phyloP scores from a whole-genome alignment of 2,888 invertebrate genomes.

The Quadriops clusia region DNA sequence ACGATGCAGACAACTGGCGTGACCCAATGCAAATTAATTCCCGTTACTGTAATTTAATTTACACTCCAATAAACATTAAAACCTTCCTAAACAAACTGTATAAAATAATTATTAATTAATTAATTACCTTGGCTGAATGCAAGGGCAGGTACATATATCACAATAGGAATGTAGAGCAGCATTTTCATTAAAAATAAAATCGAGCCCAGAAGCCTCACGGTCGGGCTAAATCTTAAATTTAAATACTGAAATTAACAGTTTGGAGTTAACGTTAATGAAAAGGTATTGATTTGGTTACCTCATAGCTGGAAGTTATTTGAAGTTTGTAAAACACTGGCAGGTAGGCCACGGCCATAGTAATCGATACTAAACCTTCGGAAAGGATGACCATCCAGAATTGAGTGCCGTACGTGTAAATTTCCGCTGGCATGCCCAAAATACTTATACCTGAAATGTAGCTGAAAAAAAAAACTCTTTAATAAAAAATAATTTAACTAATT shows the following conservation, averaged over 20 bases:
- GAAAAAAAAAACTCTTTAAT: too few relatives aligned
- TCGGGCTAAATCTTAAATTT: conserved; percentile 52
- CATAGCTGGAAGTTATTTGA: conserved; percentile 63
- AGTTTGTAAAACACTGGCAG: conserved; percentile 63
- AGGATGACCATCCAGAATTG: conserved; percentile 56
- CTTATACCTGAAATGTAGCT: conserved; percentile 68
- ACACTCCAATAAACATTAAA: conserved; percentile 1
- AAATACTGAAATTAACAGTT: too few relatives aligned
- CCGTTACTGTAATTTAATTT: conserved; percentile 54
- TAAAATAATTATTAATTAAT: conserved; percentile 7
- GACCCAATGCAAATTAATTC: conserved; percentile 65
- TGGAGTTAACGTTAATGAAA: too few relatives aligned
- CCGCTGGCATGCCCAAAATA: conserved; percentile 58
- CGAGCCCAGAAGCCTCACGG: conserved; percentile 56
- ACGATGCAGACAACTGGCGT: conserved; percentile 70
- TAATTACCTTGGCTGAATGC: conserved; percentile 67
- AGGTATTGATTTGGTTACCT: conserved; percentile 39
- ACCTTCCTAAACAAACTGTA: conserved; percentile 3
- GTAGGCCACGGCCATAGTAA: conserved; percentile 49
- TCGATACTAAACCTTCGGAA: conserved; percentile 52
- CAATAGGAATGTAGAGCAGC: conserved; percentile 69
- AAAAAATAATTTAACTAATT: too few relatives aligned
- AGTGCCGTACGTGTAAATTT: conserved; percentile 66
- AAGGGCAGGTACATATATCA: conserved; percentile 78
- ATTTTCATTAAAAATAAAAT: conserved; percentile 60